These are phyloP conservation scores for Progne subis DNA, from an alignment of 2,113 vertebrate species.

Conservation along the genomic window DNA sequence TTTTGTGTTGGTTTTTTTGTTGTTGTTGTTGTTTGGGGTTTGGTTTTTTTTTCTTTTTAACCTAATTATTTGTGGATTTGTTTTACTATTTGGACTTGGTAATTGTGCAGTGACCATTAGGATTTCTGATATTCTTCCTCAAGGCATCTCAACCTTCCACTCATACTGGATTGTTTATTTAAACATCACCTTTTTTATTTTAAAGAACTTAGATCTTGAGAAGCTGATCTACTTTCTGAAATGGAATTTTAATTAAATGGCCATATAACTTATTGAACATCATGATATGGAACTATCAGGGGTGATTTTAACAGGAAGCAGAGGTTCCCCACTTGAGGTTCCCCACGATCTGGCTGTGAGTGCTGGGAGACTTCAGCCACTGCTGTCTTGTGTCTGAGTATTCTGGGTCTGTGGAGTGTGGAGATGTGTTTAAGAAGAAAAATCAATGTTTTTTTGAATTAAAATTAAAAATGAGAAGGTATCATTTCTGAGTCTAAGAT, in stretches of 20 bases:
- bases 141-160: not conserved
- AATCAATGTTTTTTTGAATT: not conserved
- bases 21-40: not conserved
- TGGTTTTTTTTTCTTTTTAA: not conserved
- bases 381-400: not conserved
- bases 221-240: not conserved
- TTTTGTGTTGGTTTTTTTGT: too few relatives aligned
- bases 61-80: not conserved
- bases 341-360: not conserved
- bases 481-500: not conserved
- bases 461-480: not conserved
- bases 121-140: not conserved
- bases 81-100: not conserved
- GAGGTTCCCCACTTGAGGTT: not conserved
- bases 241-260: not conserved
- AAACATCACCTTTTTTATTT: not conserved
- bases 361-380: not conserved
- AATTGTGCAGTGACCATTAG: not conserved
- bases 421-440: not conserved
- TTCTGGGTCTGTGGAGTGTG: not conserved
- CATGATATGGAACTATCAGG: not conserved
- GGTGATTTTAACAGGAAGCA: not conserved
- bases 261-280: not conserved
- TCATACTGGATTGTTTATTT: not conserved
- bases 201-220: not conserved